phyloP scores from a whole-genome alignment of 2,113 vertebrate species.

The Natator depressus region DNA sequence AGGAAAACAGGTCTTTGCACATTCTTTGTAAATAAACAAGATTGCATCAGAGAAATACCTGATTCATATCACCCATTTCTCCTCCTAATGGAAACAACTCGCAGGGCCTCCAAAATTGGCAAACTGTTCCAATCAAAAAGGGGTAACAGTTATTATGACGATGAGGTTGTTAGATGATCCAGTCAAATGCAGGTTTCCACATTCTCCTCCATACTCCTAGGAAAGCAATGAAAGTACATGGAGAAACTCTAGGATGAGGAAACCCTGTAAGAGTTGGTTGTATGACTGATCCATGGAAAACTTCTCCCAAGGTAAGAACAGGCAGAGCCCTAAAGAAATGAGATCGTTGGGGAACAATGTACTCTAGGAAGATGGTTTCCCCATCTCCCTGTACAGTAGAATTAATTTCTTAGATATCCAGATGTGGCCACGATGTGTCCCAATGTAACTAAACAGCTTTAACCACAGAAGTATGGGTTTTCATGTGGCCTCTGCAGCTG shows the following conservation, averaged over 20 bases:
- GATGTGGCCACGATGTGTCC: background rate
- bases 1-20: background rate
- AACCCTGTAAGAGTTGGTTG: background rate
- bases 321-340: background rate
- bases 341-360: background rate
- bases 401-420: background rate
- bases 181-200: background rate
- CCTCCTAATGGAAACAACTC: background rate
- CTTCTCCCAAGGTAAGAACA: background rate
- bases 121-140: background rate
- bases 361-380: background rate
- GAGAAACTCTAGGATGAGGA: background rate
- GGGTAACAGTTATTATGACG: background rate
- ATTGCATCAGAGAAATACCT: background rate
- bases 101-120: background rate
- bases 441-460: background rate
- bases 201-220: background rate
- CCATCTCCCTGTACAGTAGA: background rate
- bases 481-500: background rate
- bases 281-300: background rate
- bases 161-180: background rate
- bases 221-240: background rate
- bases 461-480: background rate
- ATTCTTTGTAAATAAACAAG: background rate
- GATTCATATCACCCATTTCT: background rate